Evolutionary conservation across 2,888 invertebrate species (phyloP).

Genomic region (Plusia festucae): DNA sequence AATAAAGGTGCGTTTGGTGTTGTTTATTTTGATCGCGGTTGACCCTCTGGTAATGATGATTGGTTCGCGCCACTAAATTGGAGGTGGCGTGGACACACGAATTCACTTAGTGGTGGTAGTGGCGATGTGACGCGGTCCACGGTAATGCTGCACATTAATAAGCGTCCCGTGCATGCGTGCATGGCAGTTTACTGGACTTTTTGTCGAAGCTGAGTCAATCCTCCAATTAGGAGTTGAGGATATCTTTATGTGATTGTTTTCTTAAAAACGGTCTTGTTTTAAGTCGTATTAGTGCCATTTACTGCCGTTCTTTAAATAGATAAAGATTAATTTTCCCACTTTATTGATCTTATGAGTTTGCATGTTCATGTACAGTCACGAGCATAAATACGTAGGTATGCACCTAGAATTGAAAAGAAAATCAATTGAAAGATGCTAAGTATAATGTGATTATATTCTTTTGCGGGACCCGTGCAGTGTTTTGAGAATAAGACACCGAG

Average conservation of each 20-base stretch:
- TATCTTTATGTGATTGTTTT: background rate
- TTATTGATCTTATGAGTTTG: background rate
- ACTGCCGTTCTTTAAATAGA: background rate
- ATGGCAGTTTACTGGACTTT: slow-evolving; percentile 10
- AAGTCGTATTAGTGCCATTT: background rate
- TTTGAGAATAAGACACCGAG: too few species aligned
- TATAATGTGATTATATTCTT: too few species aligned
- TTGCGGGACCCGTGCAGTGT: too few species aligned
- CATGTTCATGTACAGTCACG: too few species aligned
- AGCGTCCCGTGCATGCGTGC: slow-evolving; percentile 48
- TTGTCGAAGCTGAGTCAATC: background rate
- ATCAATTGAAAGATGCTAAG: too few species aligned
- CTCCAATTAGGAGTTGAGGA: background rate
- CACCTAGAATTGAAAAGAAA: too few species aligned
- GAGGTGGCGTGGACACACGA: slow-evolving; percentile 85
- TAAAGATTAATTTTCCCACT: background rate
- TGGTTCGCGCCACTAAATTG: slow-evolving; percentile 80
- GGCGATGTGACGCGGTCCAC: slow-evolving; percentile 51
- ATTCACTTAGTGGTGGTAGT: slow-evolving; percentile 84
- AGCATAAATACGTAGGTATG: too few species aligned
- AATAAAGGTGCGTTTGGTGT: slow-evolving; percentile 71
- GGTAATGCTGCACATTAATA: slow-evolving; percentile 62
- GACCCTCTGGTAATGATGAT: slow-evolving; percentile 83
- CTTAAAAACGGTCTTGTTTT: background rate
- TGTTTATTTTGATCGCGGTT: slow-evolving; percentile 66